A percentile compares a stretch with the other conserved stretches of the same genome.
Conservation (phyloP, 2,113 vertebrate species). For the Fregata magnificens region DNA sequence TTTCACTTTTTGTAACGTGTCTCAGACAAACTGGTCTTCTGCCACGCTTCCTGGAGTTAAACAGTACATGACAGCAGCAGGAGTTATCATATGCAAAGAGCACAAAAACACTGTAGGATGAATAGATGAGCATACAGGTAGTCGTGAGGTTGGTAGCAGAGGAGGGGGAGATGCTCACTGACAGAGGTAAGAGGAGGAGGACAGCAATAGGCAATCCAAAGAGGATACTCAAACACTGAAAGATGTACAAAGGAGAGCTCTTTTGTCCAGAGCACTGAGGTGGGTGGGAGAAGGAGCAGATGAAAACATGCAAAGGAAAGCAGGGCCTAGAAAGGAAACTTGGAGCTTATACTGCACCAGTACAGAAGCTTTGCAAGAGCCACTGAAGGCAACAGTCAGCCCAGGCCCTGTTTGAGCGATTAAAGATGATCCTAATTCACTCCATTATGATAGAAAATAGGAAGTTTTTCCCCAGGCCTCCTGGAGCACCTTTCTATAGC, state of each 20-base stretch:
- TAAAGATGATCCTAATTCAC: background rate
- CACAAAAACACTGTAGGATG: conserved; percentile 19
- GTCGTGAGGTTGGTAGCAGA: conserved; percentile 2
- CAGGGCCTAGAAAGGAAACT: background rate
- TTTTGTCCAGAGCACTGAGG: background rate
- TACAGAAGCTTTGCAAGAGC: background rate
- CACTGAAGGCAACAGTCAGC: background rate
- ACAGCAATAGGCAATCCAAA: background rate
- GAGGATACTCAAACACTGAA: background rate
- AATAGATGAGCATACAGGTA: conserved; percentile 23
- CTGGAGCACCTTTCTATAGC: background rate
- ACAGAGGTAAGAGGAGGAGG: background rate
- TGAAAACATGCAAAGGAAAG: background rate
- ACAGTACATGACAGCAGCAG: background rate
- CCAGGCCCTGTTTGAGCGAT: background rate
- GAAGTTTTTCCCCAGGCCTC: background rate
- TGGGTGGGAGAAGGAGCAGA: background rate
- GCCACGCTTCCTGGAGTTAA: conserved; percentile 13
- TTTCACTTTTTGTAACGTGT: background rate
- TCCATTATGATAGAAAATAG: background rate
- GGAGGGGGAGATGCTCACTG: background rate
- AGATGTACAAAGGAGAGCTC: background rate
- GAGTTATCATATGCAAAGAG: background rate
- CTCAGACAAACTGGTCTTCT: conserved; percentile 6
- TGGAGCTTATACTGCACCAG: background rate